Evolutionary conservation across 2,888 invertebrate species (phyloP), one percentile per base, ranked within the genome.

Genomic region (Lamellibrachia satsuma): DNA sequence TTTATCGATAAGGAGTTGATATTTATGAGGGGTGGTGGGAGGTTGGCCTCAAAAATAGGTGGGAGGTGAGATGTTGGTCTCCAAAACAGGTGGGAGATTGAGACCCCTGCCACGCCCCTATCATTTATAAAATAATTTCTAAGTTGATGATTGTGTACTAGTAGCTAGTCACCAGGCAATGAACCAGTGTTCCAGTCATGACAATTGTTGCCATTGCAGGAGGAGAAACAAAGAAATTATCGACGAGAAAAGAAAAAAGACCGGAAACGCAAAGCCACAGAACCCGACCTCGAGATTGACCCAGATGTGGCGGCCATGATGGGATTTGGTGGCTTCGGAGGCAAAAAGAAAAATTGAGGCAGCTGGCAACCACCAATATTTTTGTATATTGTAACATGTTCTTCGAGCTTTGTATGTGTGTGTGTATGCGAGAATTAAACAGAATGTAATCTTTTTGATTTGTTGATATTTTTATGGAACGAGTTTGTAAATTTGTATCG

Each of bases 211-310:
- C 52, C 11, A 15, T 22, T 95, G 2, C 94, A 97, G 97, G 99
- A 99, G 96, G 99, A 99, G 93, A 98, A 98, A 95, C 97, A 99
- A 93, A 98, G 98, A 95, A 98, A 98, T 95, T 98, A 98, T 94
- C 97, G 98, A 92, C 97, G 98, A 94, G 99, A 99, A 95, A 98
- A 98, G 95, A 97, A 98, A 94, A 98, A 98, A 96, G 99, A 99
- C 95, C 98, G 96, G 55, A 96, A 96, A 94, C 95, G 95, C 7
- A 98, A 95, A 98, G 95, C 93, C 15, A 94, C 95, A 52, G 93
- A 94, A 51, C 27, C 90, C 7, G 93, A 92, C 7, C 93, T 92
- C 7, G 94, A 92, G n/a, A 93, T 93, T 3, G 95, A 94, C 52
- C 93, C 93, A n/a, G 95, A 96, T 92, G 96, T 96, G 95, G 95